These are phyloP conservation scores for Caenorhabditis becei DNA, from an alignment of 2,888 invertebrate genomes.

Conservation along the genomic window DNA sequence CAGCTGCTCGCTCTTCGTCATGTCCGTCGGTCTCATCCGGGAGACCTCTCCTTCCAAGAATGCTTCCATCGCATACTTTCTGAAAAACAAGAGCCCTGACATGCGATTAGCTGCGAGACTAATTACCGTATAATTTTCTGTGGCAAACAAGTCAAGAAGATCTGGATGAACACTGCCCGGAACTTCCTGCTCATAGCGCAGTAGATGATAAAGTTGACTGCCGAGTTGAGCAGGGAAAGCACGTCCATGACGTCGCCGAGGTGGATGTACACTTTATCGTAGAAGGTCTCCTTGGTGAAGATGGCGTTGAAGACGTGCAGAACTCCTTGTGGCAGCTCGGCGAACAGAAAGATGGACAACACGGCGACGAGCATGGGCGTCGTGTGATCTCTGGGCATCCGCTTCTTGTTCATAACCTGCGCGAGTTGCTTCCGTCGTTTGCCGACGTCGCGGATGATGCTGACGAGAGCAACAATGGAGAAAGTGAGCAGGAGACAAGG, in stretches of 20 bases:
- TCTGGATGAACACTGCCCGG: slow-evolving; percentile 79
- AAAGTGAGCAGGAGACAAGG: slow-evolving; percentile 80
- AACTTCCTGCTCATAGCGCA: slow-evolving; percentile 81
- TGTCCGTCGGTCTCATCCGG: slow-evolving; percentile 64
- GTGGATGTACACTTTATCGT: slow-evolving; percentile 74
- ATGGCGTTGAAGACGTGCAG: slow-evolving; percentile 79
- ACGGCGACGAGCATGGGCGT: slow-evolving; percentile 81
- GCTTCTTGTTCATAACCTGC: slow-evolving; percentile 80
- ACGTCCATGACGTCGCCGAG: slow-evolving; percentile 80
- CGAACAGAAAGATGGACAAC: slow-evolving; percentile 78
- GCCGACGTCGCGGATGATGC: slow-evolving; percentile 79
- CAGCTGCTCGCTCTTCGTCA: slow-evolving; percentile 73
- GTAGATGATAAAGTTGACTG: slow-evolving; percentile 81
- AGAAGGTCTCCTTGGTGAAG: slow-evolving; percentile 79
- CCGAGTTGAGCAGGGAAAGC: slow-evolving; percentile 79
- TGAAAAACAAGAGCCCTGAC: slow-evolving; percentile 19
- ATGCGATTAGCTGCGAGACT: not conserved
- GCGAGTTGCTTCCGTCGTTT: slow-evolving; percentile 76
- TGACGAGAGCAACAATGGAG: slow-evolving; percentile 79
- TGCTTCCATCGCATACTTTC: slow-evolving; percentile 66
- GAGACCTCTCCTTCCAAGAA: slow-evolving; percentile 65
- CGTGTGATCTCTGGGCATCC: slow-evolving; percentile 80
- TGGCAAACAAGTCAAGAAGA: slow-evolving; percentile 73
- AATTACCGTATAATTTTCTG: slow-evolving; percentile 63
- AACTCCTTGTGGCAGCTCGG: slow-evolving; percentile 80